Base-by-base conservation (phyloP, 1,140 invertebrate species). In the Rhyacophila brunnea region DNA sequence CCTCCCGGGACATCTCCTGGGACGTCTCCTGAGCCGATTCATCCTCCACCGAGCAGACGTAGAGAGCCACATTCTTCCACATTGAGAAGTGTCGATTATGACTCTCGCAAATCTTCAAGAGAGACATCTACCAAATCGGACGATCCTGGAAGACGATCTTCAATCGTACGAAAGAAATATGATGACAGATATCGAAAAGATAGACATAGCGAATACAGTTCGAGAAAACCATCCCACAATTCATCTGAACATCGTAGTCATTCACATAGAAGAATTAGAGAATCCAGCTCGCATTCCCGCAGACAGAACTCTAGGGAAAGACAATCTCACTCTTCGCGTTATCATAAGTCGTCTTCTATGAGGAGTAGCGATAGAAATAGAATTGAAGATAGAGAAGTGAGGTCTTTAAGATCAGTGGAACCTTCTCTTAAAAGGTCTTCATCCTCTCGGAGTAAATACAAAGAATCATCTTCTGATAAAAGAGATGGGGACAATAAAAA, bases 371-470 rank as follows among this genome's bases (percentile, higher is more conserved):
- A 54, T 14, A 34, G 14, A 50, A 36, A 54, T 14, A 34, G 14
- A 50, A 36, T 35, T 18, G 17, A 6, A 35, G 34, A 50, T 35
- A 34, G 48, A 50, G 23, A 34, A 17, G 38, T 52, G 67, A 28
- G 66, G 64, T 45, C 49, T 64, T 18, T 42, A 40, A 45, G 34
- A 71, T 60, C 47, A 68, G 67, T 14, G 64, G 51, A 60, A 68
- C 68, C 61, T 64, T 67, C 44, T 56, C 65, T 7, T 64, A 61
- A 60, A 34, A 60, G 42, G 61, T 65, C 69, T 64, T 67, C 69
- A 54, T 17, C 61, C 6, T 67, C 57, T 46, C 70, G 68, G 72
- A 44, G 23, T 28, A 28, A 28, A 28, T 28, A 9, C 9, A 9
- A 28, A 5, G 23, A 28, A 28, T 9, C 23, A 28, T 28, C 23